Evolutionary conservation across 2,888 invertebrate genomes (phyloP), one percentile per base, ranked within the genome.

Genomic region (Tortrix viridana): DNA sequence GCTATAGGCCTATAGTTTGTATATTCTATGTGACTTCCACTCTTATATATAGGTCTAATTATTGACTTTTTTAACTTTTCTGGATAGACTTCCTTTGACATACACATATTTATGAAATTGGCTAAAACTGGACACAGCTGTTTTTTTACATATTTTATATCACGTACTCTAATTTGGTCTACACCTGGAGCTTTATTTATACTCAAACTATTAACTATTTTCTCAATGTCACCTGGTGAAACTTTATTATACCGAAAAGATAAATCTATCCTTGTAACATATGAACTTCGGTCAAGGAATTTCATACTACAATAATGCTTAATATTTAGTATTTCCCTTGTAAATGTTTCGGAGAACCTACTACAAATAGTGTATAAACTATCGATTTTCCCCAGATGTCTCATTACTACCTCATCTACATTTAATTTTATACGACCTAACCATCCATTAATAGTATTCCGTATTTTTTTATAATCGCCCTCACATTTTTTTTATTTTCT

Each of bases 171-270:
- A 23, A 23, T 23, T 23, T 23, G 23, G 6, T 50, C 14, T 19
- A 37, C 50, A 19, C 32, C 37, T 18, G 19, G 19, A 32, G 37
- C 19, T 14, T 12, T 46, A 16, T 46, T 46, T 46, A 12, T 12
- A 20, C 19, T 20, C 12, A 46, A 46, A 12, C 19, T 19, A 37
- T n/a, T 41, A n/a, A 52, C n/a, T 20, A 52, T 52, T 22, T 52
- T 52, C 38, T 52, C 52, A 22, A 52, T 41, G 14, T 52, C 52
- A 14, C 6, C n/a, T 7, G 38, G 38, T 2, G 52, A 20, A 14
- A 52, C 52, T 52, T 52, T 52, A 20, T 20, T 52, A 41, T 52
- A 52, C 38, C 52, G 38, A 52, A 52, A 52, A 41, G 52, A 52
- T n/a, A 41, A 38, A 38, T 52, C 22, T n/a, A 52, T 20, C 9